phyloP scores from a whole-genome alignment of 2,113 vertebrate species.

The Gorsachius goisagi region DNA sequence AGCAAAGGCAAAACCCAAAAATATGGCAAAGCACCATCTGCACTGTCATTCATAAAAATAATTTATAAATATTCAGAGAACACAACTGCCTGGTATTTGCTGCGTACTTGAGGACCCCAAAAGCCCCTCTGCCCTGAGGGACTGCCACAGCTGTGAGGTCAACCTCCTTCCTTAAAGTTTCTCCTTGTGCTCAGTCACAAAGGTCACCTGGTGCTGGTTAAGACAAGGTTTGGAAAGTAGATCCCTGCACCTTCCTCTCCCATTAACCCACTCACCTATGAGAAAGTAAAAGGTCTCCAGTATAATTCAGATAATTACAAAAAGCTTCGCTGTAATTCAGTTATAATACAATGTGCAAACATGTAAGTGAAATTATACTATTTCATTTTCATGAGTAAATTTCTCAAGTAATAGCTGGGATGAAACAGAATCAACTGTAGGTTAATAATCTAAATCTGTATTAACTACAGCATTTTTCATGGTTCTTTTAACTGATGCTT shows the following conservation, averaged over 20 bases:
- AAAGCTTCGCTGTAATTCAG: background rate
- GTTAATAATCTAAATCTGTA: background rate
- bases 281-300: background rate
- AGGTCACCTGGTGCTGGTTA: background rate
- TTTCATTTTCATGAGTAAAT: background rate
- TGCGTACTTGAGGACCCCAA: rapidly evolving
- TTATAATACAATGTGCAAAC: background rate
- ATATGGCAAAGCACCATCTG: background rate
- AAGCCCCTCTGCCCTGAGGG: background rate
- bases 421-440: background rate
- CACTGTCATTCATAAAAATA: background rate
- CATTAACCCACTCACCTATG: background rate
- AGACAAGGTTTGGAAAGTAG: background rate
- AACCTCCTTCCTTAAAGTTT: background rate
- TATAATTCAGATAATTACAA: background rate
- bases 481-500: background rate
- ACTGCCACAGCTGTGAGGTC: background rate
- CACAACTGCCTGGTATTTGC: background rate
- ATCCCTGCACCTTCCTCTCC: background rate
- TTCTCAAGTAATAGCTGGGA: background rate
- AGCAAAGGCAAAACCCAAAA: background rate
- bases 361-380: background rate
- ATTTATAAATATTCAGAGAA: background rate
- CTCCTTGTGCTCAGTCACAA: background rate
- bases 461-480: background rate